Evolutionary conservation across 2,113 vertebrate genomes (phyloP), one percentile per base, ranked within the genome.

Genomic region (Upupa epops): DNA sequence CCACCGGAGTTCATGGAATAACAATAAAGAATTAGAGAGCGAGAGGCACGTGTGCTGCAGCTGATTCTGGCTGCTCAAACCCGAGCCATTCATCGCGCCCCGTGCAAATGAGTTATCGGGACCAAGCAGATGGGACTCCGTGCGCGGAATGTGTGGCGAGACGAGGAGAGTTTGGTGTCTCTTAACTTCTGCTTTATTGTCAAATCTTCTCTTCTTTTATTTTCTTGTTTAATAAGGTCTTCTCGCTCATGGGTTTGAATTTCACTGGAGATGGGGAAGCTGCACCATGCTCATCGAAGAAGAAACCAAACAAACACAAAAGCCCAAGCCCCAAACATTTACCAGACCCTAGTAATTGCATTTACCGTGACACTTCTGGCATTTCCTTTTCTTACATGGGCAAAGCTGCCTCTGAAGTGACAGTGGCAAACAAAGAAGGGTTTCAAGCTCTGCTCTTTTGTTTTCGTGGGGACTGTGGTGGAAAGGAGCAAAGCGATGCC

Each of bases 61-160:
- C 97, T 98, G 97, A 97, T 97, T 97, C 94, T 37, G 94, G 77
- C 91, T 77, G 93, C 96, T 83, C 74, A 81, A 92, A 97, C 96
- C 64, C 14, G 37, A 96, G 93, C 95, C 97, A 96, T 97, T 97
- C 96, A 94, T 96, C 66, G 96, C 88, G 91, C 69, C 95, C 96
- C 20, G 52, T 92, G 95, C 78, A 95, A 97, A 97, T 96, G 95
- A 88, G 84, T 82, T 86, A 92, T 96, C 31, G 40, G 86, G 92
- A 91, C 76, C 69, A 25, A 76, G 94, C 95, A 96, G 93, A 96
- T 94, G 72, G 91, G 93, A 59, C 77, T 32, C 51, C 16, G 90
- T 82, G 81, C 80, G 94, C 91, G 80, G 75, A 26, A 15, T 90
- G 46, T 88, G 83, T 42, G 22, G 90, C 3, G 73, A 88, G 63